Evolutionary conservation across 2,888 invertebrate species (phyloP), one percentile per base, ranked within the genome.

Genomic region (Temnothorax unifasciatus): DNA sequence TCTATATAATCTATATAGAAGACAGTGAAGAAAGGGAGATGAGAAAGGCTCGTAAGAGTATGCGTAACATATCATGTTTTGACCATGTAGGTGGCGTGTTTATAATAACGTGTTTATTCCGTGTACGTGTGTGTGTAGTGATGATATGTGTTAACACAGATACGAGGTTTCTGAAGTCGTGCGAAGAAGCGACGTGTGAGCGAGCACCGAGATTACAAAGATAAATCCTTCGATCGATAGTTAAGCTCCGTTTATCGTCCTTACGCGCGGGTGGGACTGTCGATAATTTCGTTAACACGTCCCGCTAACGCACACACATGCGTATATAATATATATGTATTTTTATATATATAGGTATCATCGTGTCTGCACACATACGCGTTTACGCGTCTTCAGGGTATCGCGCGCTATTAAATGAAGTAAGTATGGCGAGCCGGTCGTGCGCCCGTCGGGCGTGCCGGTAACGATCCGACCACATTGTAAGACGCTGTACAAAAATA

Each of bases 401-500:
- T 87, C 84, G 83, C 89, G 89, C 89, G 84, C 84, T 90, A 86
- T 75, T 34, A 83, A 71, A 75, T 64, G 86, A 89, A 90, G 69
- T 90, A 90, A 87, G 81, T 90, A 84, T 79, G 52, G 25, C 13
- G 85, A 66, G 90, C 90, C 91, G 90, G 86, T 68, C 47, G 88
- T 87, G 85, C 81, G 87, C 90, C 92, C 93, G 91, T 90, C 92
- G 91, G 91, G 91, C 90, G 92, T 92, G 92, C 90, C 90, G 90
- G 91, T 90, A 92, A 92, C 91, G 92, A 92, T 90, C 90, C 85
- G 90, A 93, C 88, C 89, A 92, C 92, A 81, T 81, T 93, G 93
- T 93, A 93, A 93, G 93, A 93, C 92, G 92, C 93, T 93, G 94
- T 94, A 94, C 93, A 94, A 94, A 94, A 94, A 94, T 94, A 94